phyloP scores from a whole-genome alignment of 2,797 vertebrate species.

The Lophotriccus pileatus region DNA sequence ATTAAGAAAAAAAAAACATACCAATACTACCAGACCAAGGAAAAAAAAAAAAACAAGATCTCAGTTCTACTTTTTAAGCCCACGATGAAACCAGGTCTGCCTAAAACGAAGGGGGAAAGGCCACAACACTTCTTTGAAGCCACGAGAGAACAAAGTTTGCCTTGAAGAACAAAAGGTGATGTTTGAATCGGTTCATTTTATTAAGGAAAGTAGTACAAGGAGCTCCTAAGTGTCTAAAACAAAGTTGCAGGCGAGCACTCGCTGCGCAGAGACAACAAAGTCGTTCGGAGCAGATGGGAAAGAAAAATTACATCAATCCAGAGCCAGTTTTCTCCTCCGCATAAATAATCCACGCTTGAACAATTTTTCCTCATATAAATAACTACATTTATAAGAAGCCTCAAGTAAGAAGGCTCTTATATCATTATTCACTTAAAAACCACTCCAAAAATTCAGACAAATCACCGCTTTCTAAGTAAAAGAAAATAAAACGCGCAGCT shows the following conservation, averaged over 20 bases:
- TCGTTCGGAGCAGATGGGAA: background rate
- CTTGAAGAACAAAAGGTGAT: conserved; percentile 15
- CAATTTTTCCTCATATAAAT: conserved; percentile 46
- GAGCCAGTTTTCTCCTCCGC: conserved; percentile 1
- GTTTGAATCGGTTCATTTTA: background rate
- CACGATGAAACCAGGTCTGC: background rate
- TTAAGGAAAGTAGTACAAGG: background rate
- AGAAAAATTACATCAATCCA: conserved; percentile 28
- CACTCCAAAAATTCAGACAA: conserved; percentile 55
- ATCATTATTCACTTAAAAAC: conserved; percentile 61
- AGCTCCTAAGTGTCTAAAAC: background rate
- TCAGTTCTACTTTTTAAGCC: background rate
- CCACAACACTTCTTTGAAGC: background rate
- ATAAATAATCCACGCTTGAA: conserved; percentile 37
- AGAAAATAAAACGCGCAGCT: conserved; percentile 46
- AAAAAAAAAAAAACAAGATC: background rate
- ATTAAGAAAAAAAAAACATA: background rate
- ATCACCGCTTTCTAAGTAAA: conserved; percentile 46
- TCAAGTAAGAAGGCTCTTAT: conserved; percentile 37
- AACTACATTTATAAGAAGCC: conserved; percentile 47
- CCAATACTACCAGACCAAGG: background rate
- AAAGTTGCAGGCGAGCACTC: background rate
- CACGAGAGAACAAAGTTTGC: background rate
- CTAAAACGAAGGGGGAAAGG: conserved; percentile 1
- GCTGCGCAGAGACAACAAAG: conserved; percentile 9